Evolutionary conservation across 1,140 invertebrate species (phyloP).

Genomic region (Drosophila auraria): DNA sequence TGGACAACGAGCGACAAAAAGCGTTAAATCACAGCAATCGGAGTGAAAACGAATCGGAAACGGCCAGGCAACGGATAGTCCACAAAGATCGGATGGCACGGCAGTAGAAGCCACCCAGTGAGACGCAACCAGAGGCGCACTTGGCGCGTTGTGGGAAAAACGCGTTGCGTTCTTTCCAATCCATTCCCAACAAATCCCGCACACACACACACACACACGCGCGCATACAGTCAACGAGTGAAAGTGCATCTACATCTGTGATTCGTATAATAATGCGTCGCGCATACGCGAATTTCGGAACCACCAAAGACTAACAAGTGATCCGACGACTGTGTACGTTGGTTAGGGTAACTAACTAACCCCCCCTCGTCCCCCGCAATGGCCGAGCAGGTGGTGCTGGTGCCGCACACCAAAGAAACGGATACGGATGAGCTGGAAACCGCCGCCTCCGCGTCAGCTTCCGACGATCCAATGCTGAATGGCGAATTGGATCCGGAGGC

Average conservation of each 20-base stretch:
- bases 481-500: constrained; percentile 64
- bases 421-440: constrained; percentile 35
- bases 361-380: constrained; percentile 25
- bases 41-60: constrained; percentile 52
- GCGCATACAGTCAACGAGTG: constrained; percentile 67
- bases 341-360: constrained; percentile 14
- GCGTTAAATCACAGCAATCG: constrained; percentile 66
- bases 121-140: constrained; percentile 40
- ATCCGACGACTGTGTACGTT: constrained; percentile 41
- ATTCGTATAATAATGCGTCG: constrained; percentile 83
- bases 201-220: constrained; percentile 47
- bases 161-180: constrained; percentile 74
- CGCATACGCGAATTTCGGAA: constrained; percentile 77
- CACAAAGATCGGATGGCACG: constrained; percentile 31
- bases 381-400: constrained; percentile 67
- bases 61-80: constrained; percentile 27
- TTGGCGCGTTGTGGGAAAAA: constrained; percentile 67
- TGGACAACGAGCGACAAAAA: constrained; percentile 59
- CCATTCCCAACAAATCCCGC: constrained; percentile 54
- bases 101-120: constrained; percentile 35
- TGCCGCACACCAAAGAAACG: constrained; percentile 62
- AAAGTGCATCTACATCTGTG: constrained; percentile 79
- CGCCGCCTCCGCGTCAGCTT: constrained; percentile 11
- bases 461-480: constrained; percentile 48
- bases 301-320: constrained; percentile 68